A percentile compares a stretch with the other conserved stretches of the same genome.
phyloP scores from a whole-genome alignment of 2,797 vertebrate species.

The Acanthiza pusilla region DNA sequence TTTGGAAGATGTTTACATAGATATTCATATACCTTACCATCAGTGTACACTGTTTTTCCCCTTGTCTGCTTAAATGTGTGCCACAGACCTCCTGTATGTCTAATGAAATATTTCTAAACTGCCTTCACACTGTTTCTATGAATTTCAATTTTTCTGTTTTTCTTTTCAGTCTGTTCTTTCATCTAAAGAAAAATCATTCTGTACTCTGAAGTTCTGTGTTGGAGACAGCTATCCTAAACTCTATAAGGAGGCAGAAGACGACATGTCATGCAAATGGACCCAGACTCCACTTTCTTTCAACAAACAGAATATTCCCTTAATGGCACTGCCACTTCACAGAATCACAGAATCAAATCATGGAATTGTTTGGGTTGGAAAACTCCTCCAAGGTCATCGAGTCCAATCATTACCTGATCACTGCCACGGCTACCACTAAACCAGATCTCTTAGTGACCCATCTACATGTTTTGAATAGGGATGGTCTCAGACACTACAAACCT shows the following conservation, averaged over 20 bases:
- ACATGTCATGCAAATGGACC: not conserved
- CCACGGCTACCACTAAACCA: not conserved
- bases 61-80: not conserved
- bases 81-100: not conserved
- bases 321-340: not conserved
- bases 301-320: not conserved
- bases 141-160: not conserved
- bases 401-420: not conserved
- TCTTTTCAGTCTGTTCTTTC: not conserved
- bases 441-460: not conserved
- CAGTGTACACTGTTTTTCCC: not conserved
- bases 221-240: not conserved
- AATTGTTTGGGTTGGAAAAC: not conserved
- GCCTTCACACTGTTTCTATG: not conserved
- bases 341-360: not conserved
- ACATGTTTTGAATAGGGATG: not conserved
- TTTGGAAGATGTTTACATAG: not conserved
- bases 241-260: not conserved
- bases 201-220: not conserved
- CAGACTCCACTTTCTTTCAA: not conserved
- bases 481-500: not conserved
- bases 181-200: not conserved
- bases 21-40: not conserved
- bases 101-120: not conserved
- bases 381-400: not conserved